Evolutionary conservation across 2,888 invertebrate species (phyloP).

Genomic region (Pantelozetes paolii): DNA sequence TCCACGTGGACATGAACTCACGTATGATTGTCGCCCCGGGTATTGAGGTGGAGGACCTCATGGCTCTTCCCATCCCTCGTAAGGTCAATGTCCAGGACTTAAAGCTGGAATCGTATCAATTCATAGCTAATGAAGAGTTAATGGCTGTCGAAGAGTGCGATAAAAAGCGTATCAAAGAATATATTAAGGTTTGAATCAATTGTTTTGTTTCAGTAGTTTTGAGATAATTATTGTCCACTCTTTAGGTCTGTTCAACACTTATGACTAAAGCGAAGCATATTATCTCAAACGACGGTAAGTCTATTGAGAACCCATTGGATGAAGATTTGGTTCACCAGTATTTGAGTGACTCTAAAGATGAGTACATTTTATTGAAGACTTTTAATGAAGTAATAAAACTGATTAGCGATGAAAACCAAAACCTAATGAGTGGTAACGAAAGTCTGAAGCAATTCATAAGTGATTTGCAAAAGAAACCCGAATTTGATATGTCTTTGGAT

Average conservation of each 20-base stretch:
- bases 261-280: neutral
- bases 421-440: neutral
- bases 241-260: neutral
- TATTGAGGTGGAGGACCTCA: slow-evolving; percentile 18
- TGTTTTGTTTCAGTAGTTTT: neutral
- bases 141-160: neutral
- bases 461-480: neutral
- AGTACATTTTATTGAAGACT: neutral
- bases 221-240: neutral
- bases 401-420: slow-evolving; percentile 48
- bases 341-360: neutral
- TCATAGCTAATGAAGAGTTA: neutral
- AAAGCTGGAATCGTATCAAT: slow-evolving; percentile 8
- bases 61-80: slow-evolving; percentile 12
- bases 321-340: neutral
- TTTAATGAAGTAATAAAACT: slow-evolving; percentile 40
- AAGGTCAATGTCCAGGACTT: neutral
- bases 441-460: neutral
- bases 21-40: slow-evolving; percentile 30
- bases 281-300: neutral
- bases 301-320: neutral
- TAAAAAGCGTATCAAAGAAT: neutral
- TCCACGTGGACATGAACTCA: neutral
- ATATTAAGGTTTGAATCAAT: slow-evolving; percentile 8
- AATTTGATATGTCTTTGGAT: slow-evolving; percentile 30